A percentile compares a stretch with the other conserved stretches of the same genome.
These are phyloP conservation scores for Anser brachyrhynchus DNA, from an alignment of 2,113 vertebrate species.

Conservation along the genomic window DNA sequence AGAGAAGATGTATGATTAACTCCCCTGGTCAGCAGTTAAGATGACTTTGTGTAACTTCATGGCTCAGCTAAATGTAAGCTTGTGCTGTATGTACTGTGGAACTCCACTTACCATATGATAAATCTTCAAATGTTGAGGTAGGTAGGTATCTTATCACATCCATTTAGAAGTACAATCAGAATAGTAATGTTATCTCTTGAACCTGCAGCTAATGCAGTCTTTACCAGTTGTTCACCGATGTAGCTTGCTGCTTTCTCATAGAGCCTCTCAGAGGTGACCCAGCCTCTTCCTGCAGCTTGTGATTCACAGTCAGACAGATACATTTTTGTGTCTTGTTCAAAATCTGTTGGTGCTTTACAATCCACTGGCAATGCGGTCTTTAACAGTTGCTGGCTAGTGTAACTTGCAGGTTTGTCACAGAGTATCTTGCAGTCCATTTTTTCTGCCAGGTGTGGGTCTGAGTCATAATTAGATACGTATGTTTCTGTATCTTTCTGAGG, in stretches of 20 bases:
- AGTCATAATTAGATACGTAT: neutral
- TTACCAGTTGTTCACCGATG: constrained; percentile 55
- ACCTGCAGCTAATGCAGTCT: constrained; percentile 65
- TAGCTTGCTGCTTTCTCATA: constrained; percentile 51
- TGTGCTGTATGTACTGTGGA: neutral
- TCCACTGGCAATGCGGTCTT: neutral
- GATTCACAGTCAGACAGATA: rapidly evolving
- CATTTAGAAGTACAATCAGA: constrained; percentile 66
- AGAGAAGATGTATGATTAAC: neutral
- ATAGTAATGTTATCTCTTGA: constrained; percentile 75
- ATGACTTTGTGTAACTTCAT: neutral
- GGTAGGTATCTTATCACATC: neutral
- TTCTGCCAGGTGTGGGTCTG: neutral
- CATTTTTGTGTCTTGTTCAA: neutral
- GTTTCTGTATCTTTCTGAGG: neutral
- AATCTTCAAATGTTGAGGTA: neutral
- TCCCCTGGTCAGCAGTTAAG: neutral
- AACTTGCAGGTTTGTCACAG: neutral
- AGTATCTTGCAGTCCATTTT: neutral
- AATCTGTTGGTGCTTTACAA: neutral
- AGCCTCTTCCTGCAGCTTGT: neutral
- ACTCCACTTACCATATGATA: neutral
- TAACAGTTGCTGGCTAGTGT: neutral
- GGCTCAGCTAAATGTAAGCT: neutral
- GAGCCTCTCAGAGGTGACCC: neutral